These are phyloP conservation scores for Alitta virens DNA, from an alignment of 2,888 invertebrate genomes.

Conservation along the genomic window DNA sequence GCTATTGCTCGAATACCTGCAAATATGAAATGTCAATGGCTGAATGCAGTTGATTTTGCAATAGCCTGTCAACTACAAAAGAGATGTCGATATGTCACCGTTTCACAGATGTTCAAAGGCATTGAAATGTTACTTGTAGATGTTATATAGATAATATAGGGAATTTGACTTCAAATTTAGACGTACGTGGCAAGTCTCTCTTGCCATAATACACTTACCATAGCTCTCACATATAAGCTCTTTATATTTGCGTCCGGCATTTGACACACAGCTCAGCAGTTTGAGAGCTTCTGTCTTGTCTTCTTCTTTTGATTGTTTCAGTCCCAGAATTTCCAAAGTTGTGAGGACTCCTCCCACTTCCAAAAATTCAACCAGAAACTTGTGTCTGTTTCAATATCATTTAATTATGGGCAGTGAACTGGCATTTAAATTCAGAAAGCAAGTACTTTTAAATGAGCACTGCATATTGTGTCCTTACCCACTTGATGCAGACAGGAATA, in stretches of 20 bases:
- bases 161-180: too few relatives aligned
- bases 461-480: constrained; percentile 54
- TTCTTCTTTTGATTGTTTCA: constrained; percentile 54
- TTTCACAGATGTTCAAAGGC: too few relatives aligned
- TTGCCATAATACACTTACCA: constrained; percentile 35
- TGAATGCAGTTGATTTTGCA: too few relatives aligned
- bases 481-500: constrained; percentile 56
- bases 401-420: too few relatives aligned
- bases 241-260: constrained; percentile 56
- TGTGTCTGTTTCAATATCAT: too few relatives aligned
- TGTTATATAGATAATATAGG: too few relatives aligned
- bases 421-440: too few relatives aligned
- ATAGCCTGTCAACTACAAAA: too few relatives aligned
- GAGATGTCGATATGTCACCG: too few relatives aligned
- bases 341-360: constrained; percentile 57
- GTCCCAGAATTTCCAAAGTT: constrained; percentile 53
- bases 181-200: too few relatives aligned
- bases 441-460: too few relatives aligned
- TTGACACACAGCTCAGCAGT: constrained; percentile 48
- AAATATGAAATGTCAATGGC: neutral
- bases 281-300: constrained; percentile 52
- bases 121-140: too few relatives aligned
- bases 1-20: constrained; percentile 56
- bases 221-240: constrained; percentile 58
- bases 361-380: constrained; percentile 56